phyloP scores from a whole-genome alignment of 2,113 vertebrate genomes.

The Dermatemys mawii region DNA sequence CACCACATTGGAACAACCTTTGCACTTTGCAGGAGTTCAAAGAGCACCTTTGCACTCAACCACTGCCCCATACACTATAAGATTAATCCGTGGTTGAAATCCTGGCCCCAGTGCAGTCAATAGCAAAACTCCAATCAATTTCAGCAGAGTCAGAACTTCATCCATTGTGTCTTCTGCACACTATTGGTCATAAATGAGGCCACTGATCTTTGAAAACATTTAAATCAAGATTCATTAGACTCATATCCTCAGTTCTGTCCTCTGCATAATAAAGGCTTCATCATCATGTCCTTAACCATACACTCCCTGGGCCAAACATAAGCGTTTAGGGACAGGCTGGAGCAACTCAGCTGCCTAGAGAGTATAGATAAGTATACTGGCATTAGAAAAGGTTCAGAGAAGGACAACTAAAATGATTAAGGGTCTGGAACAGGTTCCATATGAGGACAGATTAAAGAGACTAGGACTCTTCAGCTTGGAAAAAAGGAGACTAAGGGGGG shows the following conservation, averaged over 20 bases:
- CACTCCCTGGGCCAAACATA: neutral
- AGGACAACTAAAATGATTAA: too few relatives aligned
- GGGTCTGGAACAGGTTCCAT: too few relatives aligned
- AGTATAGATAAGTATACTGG: neutral
- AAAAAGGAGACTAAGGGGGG: too few relatives aligned
- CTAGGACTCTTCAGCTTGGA: too few relatives aligned
- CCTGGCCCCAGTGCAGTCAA: neutral
- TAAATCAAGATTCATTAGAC: neutral
- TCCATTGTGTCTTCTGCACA: neutral
- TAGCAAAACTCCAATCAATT: neutral
- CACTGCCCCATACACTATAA: neutral
- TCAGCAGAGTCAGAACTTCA: neutral
- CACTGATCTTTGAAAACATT: neutral
- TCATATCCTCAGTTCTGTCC: neutral
- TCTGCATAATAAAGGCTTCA: neutral
- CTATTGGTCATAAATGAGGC: neutral
- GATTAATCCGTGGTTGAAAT: neutral
- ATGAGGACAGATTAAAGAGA: too few relatives aligned
- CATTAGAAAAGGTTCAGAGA: too few relatives aligned
- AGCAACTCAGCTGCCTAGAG: neutral
- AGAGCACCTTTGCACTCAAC: neutral
- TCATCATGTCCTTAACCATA: neutral
- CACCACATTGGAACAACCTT: neutral
- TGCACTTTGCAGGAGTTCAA: neutral
- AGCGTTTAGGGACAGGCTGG: neutral